Evolutionary conservation across 2,113 vertebrate genomes (phyloP).

Genomic region (Xiphorhynchus elegans): DNA sequence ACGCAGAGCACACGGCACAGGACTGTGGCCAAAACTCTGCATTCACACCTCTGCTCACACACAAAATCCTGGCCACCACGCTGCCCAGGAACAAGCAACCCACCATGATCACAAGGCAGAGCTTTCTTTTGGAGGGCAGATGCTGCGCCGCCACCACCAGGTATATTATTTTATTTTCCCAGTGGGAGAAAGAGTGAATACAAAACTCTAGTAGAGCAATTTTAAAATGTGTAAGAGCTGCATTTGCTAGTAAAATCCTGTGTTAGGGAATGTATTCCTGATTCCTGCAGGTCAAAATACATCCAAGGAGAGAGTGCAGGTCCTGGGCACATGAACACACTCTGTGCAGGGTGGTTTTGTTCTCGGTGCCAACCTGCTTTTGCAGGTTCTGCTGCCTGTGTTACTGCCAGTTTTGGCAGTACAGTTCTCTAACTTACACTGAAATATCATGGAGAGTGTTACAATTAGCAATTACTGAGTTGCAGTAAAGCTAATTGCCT

Average conservation of each 20-base stretch:
- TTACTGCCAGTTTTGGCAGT: background rate
- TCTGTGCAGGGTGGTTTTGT: background rate
- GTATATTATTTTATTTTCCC: background rate
- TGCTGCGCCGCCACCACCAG: background rate
- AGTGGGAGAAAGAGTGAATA: background rate
- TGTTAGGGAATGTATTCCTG: background rate
- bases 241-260: background rate
- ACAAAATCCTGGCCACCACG: background rate
- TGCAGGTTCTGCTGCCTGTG: background rate
- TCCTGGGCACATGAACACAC: background rate
- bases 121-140: background rate
- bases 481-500: constrained; percentile 47
- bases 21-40: rapidly evolving
- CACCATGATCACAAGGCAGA: background rate
- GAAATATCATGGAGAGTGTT: background rate
- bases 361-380: background rate
- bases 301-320: background rate
- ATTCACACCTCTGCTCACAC: background rate
- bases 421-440: background rate
- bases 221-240: background rate
- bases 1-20: background rate
- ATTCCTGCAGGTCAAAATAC: background rate
- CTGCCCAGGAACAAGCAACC: background rate
- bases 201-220: background rate
- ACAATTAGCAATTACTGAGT: constrained; percentile 21